Conservation (phyloP, 2,888 invertebrate species). For the Meta bourneti region DNA sequence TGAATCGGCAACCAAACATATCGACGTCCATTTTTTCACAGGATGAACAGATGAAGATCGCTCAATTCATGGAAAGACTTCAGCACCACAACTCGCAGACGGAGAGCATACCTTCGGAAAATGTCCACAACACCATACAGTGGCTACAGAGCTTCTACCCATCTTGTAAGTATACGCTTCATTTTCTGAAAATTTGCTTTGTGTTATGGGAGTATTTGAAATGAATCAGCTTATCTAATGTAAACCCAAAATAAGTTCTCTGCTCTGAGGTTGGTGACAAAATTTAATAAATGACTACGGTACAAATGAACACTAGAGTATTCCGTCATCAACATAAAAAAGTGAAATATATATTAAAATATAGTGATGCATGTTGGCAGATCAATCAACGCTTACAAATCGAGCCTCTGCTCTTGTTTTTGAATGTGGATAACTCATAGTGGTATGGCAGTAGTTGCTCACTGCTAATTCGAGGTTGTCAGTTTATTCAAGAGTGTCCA, state of each 20-base stretch:
- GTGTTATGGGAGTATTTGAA: neutral
- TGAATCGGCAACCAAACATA: conserved; percentile 68
- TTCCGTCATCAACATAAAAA: too few relatives aligned
- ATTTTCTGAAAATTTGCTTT: neutral
- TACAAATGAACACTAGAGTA: neutral
- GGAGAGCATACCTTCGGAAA: neutral
- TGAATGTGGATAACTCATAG: too few relatives aligned
- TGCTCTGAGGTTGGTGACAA: neutral
- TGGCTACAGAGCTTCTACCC: conserved; percentile 77
- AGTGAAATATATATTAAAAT: too few relatives aligned
- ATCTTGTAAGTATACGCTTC: conserved; percentile 64
- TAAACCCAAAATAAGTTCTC: neutral
- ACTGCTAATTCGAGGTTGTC: too few relatives aligned
- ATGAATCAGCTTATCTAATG: neutral
- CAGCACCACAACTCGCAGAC: conserved; percentile 28
- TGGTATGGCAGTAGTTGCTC: too few relatives aligned
- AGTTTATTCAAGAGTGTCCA: too few relatives aligned
- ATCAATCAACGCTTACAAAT: too few relatives aligned
- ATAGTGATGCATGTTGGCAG: too few relatives aligned
- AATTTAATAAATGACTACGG: neutral
- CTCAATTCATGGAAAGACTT: conserved; percentile 56
- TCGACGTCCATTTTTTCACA: conserved; percentile 56
- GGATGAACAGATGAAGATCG: conserved; percentile 67
- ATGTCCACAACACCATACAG: conserved; percentile 28
- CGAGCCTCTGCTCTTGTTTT: too few relatives aligned